Percentiles rank a stretch among this genome's conserved stretches.
Evolutionary conservation across 2,797 vertebrate genomes (phyloP).

Genomic region (Xenopus petersii): DNA sequence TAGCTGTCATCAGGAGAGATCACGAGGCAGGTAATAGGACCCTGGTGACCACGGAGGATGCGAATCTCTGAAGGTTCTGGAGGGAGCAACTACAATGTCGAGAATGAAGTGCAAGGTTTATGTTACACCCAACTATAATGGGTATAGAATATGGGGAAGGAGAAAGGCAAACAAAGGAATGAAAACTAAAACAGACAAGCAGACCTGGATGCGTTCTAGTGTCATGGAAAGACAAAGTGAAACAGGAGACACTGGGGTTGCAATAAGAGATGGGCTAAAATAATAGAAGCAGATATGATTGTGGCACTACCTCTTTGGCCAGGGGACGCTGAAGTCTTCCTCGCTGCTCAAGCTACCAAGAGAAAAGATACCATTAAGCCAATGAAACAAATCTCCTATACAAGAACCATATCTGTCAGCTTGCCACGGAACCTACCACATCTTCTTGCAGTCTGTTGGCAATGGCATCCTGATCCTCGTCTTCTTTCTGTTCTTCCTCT

Average conservation of each 20-base stretch:
- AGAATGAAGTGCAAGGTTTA: neutral
- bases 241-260: neutral
- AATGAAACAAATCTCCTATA: neutral
- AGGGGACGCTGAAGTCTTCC: constrained; percentile 85
- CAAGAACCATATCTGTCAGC: too few relatives aligned
- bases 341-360: constrained; percentile 83
- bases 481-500: constrained; percentile 69
- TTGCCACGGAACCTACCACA: constrained; percentile 71
- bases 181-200: neutral
- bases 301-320: constrained; percentile 79
- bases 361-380: neutral
- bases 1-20: constrained; percentile 83
- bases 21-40: constrained; percentile 87
- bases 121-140: neutral
- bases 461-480: constrained; percentile 70
- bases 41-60: constrained; percentile 86
- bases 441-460: constrained; percentile 87
- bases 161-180: neutral
- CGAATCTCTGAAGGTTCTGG: constrained; percentile 77
- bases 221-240: too few relatives aligned
- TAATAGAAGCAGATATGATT: neutral
- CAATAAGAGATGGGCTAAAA: neutral
- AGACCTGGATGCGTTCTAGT: neutral
- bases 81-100: constrained; percentile 69
- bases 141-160: neutral